Evolutionary conservation across 2,888 invertebrate genomes (phyloP).

Genomic region (Drosophila lutescens): DNA sequence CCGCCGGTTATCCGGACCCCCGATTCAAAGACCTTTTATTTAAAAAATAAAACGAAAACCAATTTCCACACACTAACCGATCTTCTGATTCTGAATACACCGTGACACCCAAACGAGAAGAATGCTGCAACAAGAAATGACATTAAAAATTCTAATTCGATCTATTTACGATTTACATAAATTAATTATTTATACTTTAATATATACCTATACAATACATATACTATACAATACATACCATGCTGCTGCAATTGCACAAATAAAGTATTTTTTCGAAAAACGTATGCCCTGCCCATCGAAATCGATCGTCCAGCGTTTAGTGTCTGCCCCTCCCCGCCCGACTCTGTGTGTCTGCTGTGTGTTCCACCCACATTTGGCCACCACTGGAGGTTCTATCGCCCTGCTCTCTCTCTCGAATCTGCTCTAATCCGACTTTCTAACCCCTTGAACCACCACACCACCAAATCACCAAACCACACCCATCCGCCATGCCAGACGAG

Average conservation of each 20-base stretch:
- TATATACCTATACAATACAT: slow-evolving; percentile 71
- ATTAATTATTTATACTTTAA: slow-evolving; percentile 81
- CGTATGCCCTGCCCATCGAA: slow-evolving; percentile 8
- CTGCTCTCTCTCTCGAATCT: slow-evolving; percentile 22
- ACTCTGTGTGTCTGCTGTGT: slow-evolving; percentile 10
- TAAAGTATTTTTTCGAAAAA: slow-evolving; percentile 80
- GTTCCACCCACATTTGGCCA: slow-evolving; percentile 28
- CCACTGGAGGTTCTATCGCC: slow-evolving; percentile 27
- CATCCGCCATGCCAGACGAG: slow-evolving; percentile 87
- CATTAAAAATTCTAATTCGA: slow-evolving; percentile 57
- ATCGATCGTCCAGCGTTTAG: slow-evolving; percentile 17
- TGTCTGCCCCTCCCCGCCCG: slow-evolving; percentile 5
- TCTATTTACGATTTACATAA: slow-evolving; percentile 81
- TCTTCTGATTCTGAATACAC: slow-evolving; percentile 12
- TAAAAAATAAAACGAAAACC: slow-evolving; percentile 32
- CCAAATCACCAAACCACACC: slow-evolving; percentile 6
- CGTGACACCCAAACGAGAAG: slow-evolving; percentile 2
- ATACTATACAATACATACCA: slow-evolving; percentile 69
- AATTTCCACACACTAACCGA: slow-evolving; percentile 9
- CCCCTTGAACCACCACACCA: slow-evolving; percentile 42
- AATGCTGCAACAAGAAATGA: slow-evolving; percentile 38
- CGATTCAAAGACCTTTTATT: slow-evolving; percentile 27
- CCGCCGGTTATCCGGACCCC: background rate
- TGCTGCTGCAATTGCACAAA: slow-evolving; percentile 83
- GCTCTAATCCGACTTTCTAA: slow-evolving; percentile 57